phyloP scores from a whole-genome alignment of 2,797 vertebrate genomes.

The Tachyglossus aculeatus region DNA sequence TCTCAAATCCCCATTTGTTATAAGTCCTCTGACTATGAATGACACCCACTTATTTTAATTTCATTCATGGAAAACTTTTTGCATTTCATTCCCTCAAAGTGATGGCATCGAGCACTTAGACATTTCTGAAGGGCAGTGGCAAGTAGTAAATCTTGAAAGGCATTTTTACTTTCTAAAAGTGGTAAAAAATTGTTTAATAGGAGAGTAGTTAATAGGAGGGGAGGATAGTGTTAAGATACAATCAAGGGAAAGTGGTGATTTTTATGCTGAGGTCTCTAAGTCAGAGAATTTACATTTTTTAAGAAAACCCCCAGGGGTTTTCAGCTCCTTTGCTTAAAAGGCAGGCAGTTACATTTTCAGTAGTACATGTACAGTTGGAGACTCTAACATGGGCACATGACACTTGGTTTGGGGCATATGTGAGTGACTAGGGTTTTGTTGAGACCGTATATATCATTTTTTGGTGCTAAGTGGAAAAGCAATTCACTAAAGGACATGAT shows the following conservation, averaged over 20 bases:
- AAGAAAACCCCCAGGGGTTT: conserved; percentile 66
- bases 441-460: conserved; percentile 61
- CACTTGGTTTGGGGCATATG: conserved; percentile 15
- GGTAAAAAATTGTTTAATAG: no score
- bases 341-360: conserved; percentile 61
- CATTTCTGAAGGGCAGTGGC: conserved; percentile 6
- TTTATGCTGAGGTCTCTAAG: conserved; percentile 66
- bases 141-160: conserved; percentile 31
- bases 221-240: conserved; percentile 58
- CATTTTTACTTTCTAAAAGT: conserved; percentile 23
- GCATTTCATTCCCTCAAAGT: neutral
- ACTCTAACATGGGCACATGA: conserved; percentile 26
- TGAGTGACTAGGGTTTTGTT: conserved; percentile 51
- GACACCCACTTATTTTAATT: no score
- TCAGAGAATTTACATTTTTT: conserved; percentile 70
- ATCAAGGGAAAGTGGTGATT: conserved; percentile 51
- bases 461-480: conserved; percentile 57
- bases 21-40: neutral
- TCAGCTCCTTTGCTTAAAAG: conserved; percentile 67
- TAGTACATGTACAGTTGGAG: conserved; percentile 26
- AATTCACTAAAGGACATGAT: conserved; percentile 57
- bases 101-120: neutral
- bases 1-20: no score
- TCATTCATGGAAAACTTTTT: neutral
- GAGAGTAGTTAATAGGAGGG: no score